phyloP scores from a whole-genome alignment of 2,797 vertebrate genomes.

The Choloepus didactylus region DNA sequence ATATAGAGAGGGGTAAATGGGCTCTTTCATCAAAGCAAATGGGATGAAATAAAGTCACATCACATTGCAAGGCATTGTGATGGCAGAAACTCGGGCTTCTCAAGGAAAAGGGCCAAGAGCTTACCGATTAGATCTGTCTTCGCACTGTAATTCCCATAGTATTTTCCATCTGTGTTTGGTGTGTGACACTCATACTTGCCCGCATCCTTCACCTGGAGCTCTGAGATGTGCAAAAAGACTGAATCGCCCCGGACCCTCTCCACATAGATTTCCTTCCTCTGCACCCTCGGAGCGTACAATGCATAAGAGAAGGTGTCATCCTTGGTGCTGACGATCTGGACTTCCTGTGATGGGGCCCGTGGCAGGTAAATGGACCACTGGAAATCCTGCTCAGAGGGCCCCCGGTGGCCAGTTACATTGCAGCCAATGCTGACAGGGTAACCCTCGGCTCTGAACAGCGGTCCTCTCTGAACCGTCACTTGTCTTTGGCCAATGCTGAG shows the following conservation, averaged over 20 bases:
- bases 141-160: slow-evolving; percentile 93
- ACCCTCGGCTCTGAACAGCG: slow-evolving; percentile 91
- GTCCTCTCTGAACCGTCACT: slow-evolving; percentile 92
- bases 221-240: slow-evolving; percentile 92
- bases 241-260: slow-evolving; percentile 92
- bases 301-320: slow-evolving; percentile 93
- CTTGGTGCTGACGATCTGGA: slow-evolving; percentile 94
- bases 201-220: slow-evolving; percentile 91
- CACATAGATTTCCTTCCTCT: slow-evolving; percentile 91
- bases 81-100: neutral
- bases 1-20: neutral
- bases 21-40: slow-evolving; percentile 11
- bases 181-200: slow-evolving; percentile 96
- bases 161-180: slow-evolving; percentile 91
- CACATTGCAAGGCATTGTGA: accelerated
- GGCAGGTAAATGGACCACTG: slow-evolving; percentile 95
- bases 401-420: slow-evolving; percentile 92
- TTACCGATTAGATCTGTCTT: slow-evolving; percentile 93
- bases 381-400: slow-evolving; percentile 92
- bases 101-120: slow-evolving; percentile 47
- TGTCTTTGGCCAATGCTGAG: slow-evolving; percentile 89
- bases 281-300: slow-evolving; percentile 90
- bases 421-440: slow-evolving; percentile 94
- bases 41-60: neutral
- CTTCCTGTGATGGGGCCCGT: slow-evolving; percentile 88